Evolutionary conservation across 2,888 invertebrate genomes (phyloP), one percentile per base, ranked within the genome.

Genomic region (Plagodis dolabraria): DNA sequence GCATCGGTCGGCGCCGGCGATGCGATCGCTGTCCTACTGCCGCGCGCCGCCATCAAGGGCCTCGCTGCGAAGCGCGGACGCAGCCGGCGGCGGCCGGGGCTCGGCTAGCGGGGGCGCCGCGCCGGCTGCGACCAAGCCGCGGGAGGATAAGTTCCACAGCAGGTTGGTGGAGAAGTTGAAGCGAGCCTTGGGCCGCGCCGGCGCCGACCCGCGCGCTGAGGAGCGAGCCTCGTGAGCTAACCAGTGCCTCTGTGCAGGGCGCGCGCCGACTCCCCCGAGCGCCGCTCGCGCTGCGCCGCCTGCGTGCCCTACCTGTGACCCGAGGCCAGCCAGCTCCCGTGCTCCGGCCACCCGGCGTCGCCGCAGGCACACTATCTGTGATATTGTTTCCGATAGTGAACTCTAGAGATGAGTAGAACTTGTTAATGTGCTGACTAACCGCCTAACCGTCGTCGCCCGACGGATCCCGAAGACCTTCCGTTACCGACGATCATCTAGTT

Each of bases 121-220:
- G 48, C 45, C 35, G 22, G 93, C 95, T 87, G 76, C 91, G 36
- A 11, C 65, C 94, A 88, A 69, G 94, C 63, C 95, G 61, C 75
- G 76, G 61, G 69, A 80, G 72, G 96, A 96, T 85, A 96, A 96
- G 91, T 96, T 96, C 86, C 96, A 96, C 93, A 95, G 94, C 87
- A 94, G 96, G 80, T 93, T 96, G 83, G 95, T 97, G 85, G 96
- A 96, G 89, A 96, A 96, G 87, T 86, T 97, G 85, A 95, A 95
- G 91, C 93, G 95, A 65, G 95, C 96, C 69, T 89, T 96, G 77
- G 94, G 94, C 71, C 94, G 46, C 35, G 77, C 82, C 60, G 89
- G 94, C 71, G 87, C 92, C 70, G 93, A 93, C 51, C 87, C 93
- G 59, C 93, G 86, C 35, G 78, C 82, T 59, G 89, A 88, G 79